Evolutionary conservation across 2,797 vertebrate genomes (phyloP).

Genomic region (Pseudochaenichthys georgianus): DNA sequence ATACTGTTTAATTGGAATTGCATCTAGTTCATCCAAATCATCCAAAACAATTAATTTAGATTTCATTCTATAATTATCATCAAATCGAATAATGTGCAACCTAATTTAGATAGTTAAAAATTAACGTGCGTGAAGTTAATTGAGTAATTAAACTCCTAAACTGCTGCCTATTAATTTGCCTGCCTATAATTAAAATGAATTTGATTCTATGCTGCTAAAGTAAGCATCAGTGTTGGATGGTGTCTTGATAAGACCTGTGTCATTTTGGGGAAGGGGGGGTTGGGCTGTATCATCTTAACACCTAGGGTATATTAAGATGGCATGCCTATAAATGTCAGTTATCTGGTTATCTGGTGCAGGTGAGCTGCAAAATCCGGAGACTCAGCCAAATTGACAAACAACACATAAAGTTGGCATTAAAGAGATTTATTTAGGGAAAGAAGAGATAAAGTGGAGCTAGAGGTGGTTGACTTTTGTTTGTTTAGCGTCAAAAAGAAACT

Average conservation of each 20-base stretch:
- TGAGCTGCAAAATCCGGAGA: slow-evolving; percentile 53
- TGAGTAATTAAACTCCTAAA: slow-evolving; percentile 99
- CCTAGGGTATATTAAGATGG: slow-evolving; percentile 49
- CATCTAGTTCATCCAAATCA: slow-evolving; percentile 98
- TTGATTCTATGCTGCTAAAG: slow-evolving; percentile 99
- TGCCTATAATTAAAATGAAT: slow-evolving; percentile 99
- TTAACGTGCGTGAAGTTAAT: slow-evolving; percentile 99
- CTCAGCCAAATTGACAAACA: slow-evolving; percentile 45
- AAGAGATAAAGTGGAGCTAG: neutral
- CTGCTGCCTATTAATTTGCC: slow-evolving; percentile 99
- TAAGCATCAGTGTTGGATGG: slow-evolving; percentile 97
- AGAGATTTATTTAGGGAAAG: neutral
- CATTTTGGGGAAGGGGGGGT: slow-evolving; percentile 77
- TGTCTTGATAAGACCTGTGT: slow-evolving; percentile 92
- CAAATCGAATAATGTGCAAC: slow-evolving; percentile 99
- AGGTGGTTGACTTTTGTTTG: slow-evolving; percentile 6
- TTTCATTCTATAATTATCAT: slow-evolving; percentile 99
- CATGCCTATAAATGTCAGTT: slow-evolving; percentile 44
- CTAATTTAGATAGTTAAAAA: slow-evolving; percentile 99
- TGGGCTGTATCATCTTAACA: slow-evolving; percentile 47
- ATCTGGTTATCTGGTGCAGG: slow-evolving; percentile 70
- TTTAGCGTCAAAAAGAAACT: slow-evolving; percentile 21
- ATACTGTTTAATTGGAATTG: slow-evolving; percentile 96
- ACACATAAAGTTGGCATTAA: slow-evolving; percentile 40
- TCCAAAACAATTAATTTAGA: slow-evolving; percentile 99